phyloP scores from a whole-genome alignment of 1,140 invertebrate species.

The Drosophila lowei region DNA sequence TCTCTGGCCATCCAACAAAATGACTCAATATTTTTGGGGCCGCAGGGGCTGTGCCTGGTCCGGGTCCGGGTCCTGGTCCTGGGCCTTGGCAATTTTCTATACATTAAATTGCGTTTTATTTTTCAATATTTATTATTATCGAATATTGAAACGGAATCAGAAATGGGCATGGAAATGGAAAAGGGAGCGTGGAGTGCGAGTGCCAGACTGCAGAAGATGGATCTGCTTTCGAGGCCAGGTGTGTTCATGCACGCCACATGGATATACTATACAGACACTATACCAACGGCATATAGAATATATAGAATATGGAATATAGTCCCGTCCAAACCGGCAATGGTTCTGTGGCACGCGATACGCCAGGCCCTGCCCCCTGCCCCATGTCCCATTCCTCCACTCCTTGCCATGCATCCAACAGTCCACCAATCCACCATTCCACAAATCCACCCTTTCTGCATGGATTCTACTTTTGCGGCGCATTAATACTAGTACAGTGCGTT shows the following conservation, averaged over 20 bases:
- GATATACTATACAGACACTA: slow-evolving; percentile 36
- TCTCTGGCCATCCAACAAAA: slow-evolving; percentile 55
- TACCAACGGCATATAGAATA: slow-evolving; percentile 40
- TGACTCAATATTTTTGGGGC: slow-evolving; percentile 60
- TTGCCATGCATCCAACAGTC: slow-evolving; percentile 18
- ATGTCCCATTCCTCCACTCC: slow-evolving; percentile 3
- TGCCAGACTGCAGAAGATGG: slow-evolving; percentile 34
- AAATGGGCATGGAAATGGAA: slow-evolving; percentile 38
- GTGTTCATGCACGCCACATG: slow-evolving; percentile 46
- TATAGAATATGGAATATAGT: slow-evolving; percentile 44
- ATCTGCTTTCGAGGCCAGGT: slow-evolving; percentile 33
- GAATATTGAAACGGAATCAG: slow-evolving; percentile 59
- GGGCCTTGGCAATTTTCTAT: slow-evolving; percentile 52
- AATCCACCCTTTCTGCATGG: too few species aligned
- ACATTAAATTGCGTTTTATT: slow-evolving; percentile 78
- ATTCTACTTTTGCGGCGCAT: too few species aligned
- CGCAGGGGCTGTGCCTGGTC: neutral
- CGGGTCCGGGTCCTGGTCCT: slow-evolving; percentile 6
- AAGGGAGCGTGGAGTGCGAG: slow-evolving; percentile 31
- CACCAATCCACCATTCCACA: too few species aligned
- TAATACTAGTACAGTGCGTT: too few species aligned
- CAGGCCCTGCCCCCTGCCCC: slow-evolving; percentile 28
- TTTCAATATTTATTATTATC: slow-evolving; percentile 79
- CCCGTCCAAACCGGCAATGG: slow-evolving; percentile 40
- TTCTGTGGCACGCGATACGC: slow-evolving; percentile 58